Evolutionary conservation across 2,113 vertebrate species (phyloP).

Genomic region (Eolophus roseicapilla): DNA sequence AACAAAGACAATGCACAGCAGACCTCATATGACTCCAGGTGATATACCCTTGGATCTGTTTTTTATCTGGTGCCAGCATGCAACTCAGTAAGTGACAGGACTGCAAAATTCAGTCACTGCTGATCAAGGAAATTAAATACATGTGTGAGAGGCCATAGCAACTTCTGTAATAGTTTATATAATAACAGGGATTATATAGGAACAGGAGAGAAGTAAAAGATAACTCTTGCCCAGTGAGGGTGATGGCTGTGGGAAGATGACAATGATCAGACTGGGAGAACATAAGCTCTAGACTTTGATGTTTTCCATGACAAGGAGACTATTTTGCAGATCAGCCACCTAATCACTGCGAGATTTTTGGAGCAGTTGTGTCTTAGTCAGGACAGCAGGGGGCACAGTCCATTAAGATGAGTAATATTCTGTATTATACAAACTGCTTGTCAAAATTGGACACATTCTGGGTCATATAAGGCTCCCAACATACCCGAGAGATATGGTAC

Average conservation of each 20-base stretch:
- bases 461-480: neutral
- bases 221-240: neutral
- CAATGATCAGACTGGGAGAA: neutral
- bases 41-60: neutral
- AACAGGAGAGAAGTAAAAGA: neutral
- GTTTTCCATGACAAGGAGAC: neutral
- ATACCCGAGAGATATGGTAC: neutral
- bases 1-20: neutral
- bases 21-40: neutral
- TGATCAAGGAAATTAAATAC: neutral
- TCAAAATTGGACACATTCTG: neutral
- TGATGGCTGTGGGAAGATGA: neutral
- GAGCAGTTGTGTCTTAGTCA: neutral
- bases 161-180: neutral
- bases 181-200: neutral
- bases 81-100: neutral
- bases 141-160: neutral
- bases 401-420: neutral
- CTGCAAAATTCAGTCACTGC: neutral
- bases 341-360: neutral
- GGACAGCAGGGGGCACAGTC: neutral
- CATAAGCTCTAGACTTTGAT: neutral
- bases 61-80: neutral
- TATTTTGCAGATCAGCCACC: neutral
- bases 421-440: neutral